Conservation (phyloP, 2,113 vertebrate species). For the Mormoops blainvillei region DNA sequence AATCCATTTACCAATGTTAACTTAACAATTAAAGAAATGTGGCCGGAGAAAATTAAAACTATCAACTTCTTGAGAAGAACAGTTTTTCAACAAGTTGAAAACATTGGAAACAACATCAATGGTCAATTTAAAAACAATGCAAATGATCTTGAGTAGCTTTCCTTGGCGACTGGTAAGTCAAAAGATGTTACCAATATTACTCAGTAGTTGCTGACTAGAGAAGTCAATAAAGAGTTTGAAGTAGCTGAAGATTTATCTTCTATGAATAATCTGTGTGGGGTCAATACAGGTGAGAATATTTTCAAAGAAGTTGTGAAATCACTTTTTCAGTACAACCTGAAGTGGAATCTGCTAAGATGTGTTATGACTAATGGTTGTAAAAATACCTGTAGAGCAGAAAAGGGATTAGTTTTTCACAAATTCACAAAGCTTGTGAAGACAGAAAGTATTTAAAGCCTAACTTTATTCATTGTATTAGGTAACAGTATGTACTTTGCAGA, state of each 20-base stretch:
- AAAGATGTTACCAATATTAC: not conserved
- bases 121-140: not conserved
- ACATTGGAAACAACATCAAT: not conserved
- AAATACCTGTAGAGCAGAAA: not conserved
- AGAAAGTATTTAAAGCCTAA: not conserved
- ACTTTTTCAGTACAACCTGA: not conserved
- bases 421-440: not conserved
- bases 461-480: not conserved
- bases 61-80: not conserved
- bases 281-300: not conserved
- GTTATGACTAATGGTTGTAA: not conserved
- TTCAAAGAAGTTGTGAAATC: not conserved
- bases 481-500: not conserved
- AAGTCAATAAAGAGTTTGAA: not conserved
- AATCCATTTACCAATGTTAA: not conserved
- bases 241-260: not conserved
- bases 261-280: not conserved
- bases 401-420: not conserved
- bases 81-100: conserved; percentile 2
- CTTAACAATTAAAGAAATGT: not conserved
- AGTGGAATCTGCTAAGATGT: not conserved
- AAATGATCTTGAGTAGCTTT: not conserved
- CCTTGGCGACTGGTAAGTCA: not conserved
- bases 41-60: not conserved
- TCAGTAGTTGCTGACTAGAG: not conserved